Evolutionary conservation across 2,797 vertebrate genomes (phyloP), one percentile per base, ranked within the genome.

Genomic region (Rhadinocentrus ornatus): DNA sequence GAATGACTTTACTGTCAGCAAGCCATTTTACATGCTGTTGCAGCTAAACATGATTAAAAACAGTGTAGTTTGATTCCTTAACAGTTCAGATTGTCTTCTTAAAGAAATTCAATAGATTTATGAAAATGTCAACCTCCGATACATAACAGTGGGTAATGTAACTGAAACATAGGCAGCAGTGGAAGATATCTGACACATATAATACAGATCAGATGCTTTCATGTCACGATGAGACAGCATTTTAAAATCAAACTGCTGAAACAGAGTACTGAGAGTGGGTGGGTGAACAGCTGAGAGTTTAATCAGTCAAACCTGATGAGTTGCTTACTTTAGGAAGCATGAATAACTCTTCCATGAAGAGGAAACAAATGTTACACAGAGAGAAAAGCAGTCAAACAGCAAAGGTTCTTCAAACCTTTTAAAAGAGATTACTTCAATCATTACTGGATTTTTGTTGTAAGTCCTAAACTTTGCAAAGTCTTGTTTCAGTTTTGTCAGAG

Each of bases 1-100:
- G 89, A 93, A 73, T 79, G 69, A 81, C 82, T 80, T 83, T 74
- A 80, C 77, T 83, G 62, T 39, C 74, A 66, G 55, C 59, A 39
- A 73, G 78, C 68, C 55, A 58, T 75, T 88, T 86, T 74, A 82
- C 65, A 72, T 75, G 70, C 73, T 81, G 77, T 2, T 55, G 78
- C 84, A 80, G 69, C 59, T 66, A 34, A 82, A 79, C 55, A 61
- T 80, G 62, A 88, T 83, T 78, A 72, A 71, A 86, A 86, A 6
- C 80, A 78, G 71, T 75, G 71, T 26, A 27, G 48, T 60, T 69
- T 31, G 62, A 56, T 53, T 2, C 57, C 15, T 63, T 44, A 56
- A 52, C 58, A 53, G 62, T 2, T 58, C 0, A 22, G 46, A 66
- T 54, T 52, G 44, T 4, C 29, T n/a, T 54, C 16, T n/a, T 37